These are phyloP conservation scores for Spisula subtruncata DNA, from an alignment of 2,888 invertebrate genomes.

Conservation along the genomic window DNA sequence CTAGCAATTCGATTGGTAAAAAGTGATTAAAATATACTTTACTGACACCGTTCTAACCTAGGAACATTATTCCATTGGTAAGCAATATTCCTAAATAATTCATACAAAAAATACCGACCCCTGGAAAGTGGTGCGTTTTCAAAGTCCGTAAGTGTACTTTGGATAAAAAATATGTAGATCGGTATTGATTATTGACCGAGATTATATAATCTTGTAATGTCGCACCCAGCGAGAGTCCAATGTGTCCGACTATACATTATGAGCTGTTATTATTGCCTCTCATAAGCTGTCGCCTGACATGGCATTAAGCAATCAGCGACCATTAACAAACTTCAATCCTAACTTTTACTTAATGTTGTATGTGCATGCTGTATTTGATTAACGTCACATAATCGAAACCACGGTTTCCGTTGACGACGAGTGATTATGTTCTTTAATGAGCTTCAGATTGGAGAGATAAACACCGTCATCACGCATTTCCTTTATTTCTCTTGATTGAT, in stretches of 20 bases:
- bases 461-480: not conserved
- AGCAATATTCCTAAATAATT: no score
- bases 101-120: no score
- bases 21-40: no score
- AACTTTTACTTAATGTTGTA: not conserved
- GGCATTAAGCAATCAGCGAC: not conserved
- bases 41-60: no score
- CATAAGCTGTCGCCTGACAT: not conserved
- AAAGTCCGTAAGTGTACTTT: no score
- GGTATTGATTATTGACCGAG: no score
- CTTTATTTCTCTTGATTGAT: slow-evolving; percentile 1
- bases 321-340: not conserved
- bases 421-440: not conserved
- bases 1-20: no score
- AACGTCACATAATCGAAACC: slow-evolving; percentile 2
- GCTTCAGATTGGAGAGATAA: not conserved
- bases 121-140: no score
- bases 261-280: not conserved
- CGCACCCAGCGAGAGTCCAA: no score
- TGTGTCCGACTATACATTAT: not conserved
- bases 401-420: not conserved
- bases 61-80: no score
- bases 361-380: slow-evolving; percentile 6
- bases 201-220: no score
- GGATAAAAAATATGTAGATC: no score